Evolutionary conservation across 1,140 invertebrate species (phyloP), one percentile per base, ranked within the genome.

Genomic region (Zaprionus vittiger): DNA sequence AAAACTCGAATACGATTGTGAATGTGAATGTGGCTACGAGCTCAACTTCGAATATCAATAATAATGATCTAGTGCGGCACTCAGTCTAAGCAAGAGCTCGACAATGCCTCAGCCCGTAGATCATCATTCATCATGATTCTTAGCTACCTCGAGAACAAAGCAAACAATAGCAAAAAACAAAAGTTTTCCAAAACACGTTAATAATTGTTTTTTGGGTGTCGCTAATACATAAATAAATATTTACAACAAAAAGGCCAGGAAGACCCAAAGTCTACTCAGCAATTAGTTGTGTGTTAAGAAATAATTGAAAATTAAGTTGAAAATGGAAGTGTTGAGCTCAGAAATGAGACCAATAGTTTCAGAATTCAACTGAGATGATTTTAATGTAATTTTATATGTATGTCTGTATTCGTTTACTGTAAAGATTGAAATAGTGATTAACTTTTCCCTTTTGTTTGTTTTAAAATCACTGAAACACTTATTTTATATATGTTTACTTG

Each of bases 71-170:
- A 24, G 38, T 41, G n/a, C 38, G n/a, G 5, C 38, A 41, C 22
- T n/a, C 28, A 59, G 26, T 59, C 26, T 17, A 71, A n/a, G 68
- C 44, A 54, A 12, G 22, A 44, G 28, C 3, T 22, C 34, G 73
- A 63, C 74, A 63, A 71, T 49, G 28, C 62, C n/a, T 65, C 76
- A 63, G 7, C 62, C 15, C 47, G 9, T 4, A 57, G 26, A 49
- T 56, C 55, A 81, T 52, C 66, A 83, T 83, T 62, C 57, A 80
- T 82, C 69, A 77, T 55, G 77, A 77, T 87, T 83, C 71, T 72
- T 69, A 65, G 56, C 55, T 28, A 72, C 60, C 70, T 38, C 15
- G 26, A 73, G 41, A 66, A 55, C 24, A 38, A 28, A 24, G 34
- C 28, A 26, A 56, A 52, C 55, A 77, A 60, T 24, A 47, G 31